phyloP scores from a whole-genome alignment of 2,797 vertebrate genomes.

The Myotis vivesi region DNA sequence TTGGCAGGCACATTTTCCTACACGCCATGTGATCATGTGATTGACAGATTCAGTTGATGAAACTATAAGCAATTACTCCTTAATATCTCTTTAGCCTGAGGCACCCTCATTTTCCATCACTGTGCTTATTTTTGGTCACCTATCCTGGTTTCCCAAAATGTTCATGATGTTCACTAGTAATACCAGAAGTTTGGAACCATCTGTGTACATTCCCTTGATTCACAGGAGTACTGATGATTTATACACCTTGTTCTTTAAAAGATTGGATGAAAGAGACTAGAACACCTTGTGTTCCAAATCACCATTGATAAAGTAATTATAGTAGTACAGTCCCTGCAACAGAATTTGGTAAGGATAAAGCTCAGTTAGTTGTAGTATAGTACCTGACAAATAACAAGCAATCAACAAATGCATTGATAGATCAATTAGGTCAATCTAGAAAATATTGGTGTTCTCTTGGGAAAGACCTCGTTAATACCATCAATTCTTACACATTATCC shows the following conservation, averaged over 20 bases:
- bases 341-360: neutral
- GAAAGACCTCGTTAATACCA: neutral
- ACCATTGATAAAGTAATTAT: neutral
- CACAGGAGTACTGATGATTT: neutral
- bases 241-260: neutral
- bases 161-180: neutral
- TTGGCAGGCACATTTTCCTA: conserved; percentile 33
- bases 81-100: conserved; percentile 6
- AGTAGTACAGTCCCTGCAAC: neutral
- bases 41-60: neutral
- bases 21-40: conserved; percentile 13
- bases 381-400: neutral
- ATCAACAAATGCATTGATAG: neutral
- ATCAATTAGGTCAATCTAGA: neutral
- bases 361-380: neutral
- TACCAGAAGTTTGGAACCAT: neutral
- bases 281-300: neutral
- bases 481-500: neutral
- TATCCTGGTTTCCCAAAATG: neutral
- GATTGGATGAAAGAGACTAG: neutral
- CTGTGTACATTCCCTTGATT: neutral
- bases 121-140: neutral
- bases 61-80: neutral
- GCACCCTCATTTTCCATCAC: neutral
- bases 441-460: neutral